Evolutionary conservation across 2,888 invertebrate species (phyloP).

Genomic region (Acrobeloides nanus): DNA sequence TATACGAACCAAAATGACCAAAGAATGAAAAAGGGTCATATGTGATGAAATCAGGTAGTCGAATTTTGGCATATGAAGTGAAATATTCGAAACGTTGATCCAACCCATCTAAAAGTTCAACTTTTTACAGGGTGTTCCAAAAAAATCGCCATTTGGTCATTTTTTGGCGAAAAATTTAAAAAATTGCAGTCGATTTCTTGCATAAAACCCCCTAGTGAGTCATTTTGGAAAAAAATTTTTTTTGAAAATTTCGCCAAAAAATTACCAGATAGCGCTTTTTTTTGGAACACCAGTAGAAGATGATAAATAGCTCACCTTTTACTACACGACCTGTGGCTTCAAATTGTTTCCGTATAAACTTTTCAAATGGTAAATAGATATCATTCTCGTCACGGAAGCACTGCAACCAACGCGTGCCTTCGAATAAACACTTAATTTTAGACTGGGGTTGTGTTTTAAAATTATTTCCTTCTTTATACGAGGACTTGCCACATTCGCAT

Average conservation of each 20-base stretch:
- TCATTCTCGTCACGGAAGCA: slow-evolving; percentile 28
- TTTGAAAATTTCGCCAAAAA: too few species aligned
- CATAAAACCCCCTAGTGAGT: too few species aligned
- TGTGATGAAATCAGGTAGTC: slow-evolving; percentile 24
- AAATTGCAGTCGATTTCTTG: too few species aligned
- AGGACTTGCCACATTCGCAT: too few species aligned
- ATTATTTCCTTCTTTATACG: too few species aligned
- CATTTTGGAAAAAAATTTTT: slow-evolving; percentile 4
- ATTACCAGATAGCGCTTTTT: too few species aligned
- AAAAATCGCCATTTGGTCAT: too few species aligned
- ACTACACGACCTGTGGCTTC: slow-evolving; percentile 33
- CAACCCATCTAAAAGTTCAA: slow-evolving; percentile 16
- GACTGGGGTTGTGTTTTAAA: too few species aligned
- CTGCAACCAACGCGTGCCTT: slow-evolving; percentile 7
- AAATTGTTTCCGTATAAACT: slow-evolving; percentile 36
- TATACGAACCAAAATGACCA: slow-evolving; percentile 90
- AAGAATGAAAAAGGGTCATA: slow-evolving; percentile 85
- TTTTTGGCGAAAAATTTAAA: too few species aligned
- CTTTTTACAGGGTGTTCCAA: too few species aligned
- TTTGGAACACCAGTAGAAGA: too few species aligned
- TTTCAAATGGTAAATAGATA: slow-evolving; percentile 41
- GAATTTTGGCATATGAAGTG: slow-evolving; percentile 42
- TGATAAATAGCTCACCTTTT: slow-evolving; percentile 28
- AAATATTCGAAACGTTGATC: slow-evolving; percentile 34
- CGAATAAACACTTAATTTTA: slow-evolving; percentile 9